Base-by-base conservation (phyloP, 2,797 vertebrate genomes). In the Erpetoichthys calabaricus region DNA sequence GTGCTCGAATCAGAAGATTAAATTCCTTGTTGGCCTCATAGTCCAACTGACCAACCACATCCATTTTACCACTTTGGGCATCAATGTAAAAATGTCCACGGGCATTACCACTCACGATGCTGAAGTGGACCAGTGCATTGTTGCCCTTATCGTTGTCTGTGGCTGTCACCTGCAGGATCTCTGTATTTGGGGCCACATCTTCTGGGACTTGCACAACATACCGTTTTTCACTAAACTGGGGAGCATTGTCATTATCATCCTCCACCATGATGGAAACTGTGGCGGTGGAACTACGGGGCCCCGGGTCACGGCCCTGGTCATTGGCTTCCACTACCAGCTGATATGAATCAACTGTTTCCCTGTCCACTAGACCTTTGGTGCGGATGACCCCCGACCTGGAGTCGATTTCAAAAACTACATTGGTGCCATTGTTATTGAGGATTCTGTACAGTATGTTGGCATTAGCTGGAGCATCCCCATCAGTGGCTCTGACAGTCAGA, bases 71-170 rank as follows among this genome's bases (percentile, higher is more conserved):
- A 0, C 89, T 93, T 75, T 95, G 92, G 0, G 94, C 89, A 1
- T 98, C 94, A 1, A 98, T 89, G 63, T 97, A 97, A 65, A 98
- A 98, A 73, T 97, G 93, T 0, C 95, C 94, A 1, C 90, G 80
- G 6, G 89, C 91, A 63, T 98, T 98, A 42, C 95, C 95, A 0
- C 95, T 97, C 87, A 98, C 89, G 66, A 98, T 97, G 80, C 94
- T 97, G 60, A 96, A 98, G 66, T 97, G 93, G 9, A 98, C 90
- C 3, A 90, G 63, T 0, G 94, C 91, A 0, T 97, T 98, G 72
- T 82, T 90, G 8, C 91, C 91, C 59, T 83, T 78, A 75, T 98
- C 95, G 44, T 80, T 68, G 57, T 98, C 95, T 0, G 89, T 90
- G 51, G 94, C 94, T 0, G 77, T 91, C 59, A 97, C 91, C 61